Conservation (phyloP, 2,113 vertebrate species). For the Brachyhypopomus gauderio region DNA sequence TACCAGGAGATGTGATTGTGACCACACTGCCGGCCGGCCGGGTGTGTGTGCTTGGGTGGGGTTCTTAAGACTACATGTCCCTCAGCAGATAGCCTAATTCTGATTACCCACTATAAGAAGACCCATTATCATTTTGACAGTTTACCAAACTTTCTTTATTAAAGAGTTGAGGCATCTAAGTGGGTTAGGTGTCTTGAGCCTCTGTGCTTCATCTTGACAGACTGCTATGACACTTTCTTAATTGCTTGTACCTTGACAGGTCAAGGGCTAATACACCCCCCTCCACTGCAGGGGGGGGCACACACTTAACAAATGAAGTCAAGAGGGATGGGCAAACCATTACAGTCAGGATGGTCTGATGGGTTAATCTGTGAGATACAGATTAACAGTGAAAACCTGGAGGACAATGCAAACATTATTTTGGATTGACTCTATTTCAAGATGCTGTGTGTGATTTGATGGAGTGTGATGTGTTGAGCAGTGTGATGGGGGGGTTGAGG, state of each 20-base stretch:
- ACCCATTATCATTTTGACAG: conserved; percentile 72
- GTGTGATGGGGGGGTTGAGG: conserved; percentile 61
- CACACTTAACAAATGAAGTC: conserved; percentile 59
- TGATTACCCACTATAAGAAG: conserved; percentile 63
- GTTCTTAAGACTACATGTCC: conserved; percentile 29
- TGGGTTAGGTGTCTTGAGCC: conserved; percentile 75
- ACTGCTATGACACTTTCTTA: conserved; percentile 62
- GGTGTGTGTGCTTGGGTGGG: neutral
- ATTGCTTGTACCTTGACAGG: conserved; percentile 73
- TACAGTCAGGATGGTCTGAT: conserved; percentile 52
- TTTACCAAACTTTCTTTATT: conserved; percentile 74
- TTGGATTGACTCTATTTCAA: conserved; percentile 52
- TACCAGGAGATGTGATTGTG: neutral
- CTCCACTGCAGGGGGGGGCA: conserved; percentile 50
- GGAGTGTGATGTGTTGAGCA: conserved; percentile 67
- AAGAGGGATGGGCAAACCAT: conserved; percentile 14
- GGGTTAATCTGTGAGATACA: conserved; percentile 70
- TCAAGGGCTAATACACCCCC: conserved; percentile 57
- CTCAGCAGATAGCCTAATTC: conserved; percentile 66
- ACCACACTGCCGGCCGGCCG: neutral
- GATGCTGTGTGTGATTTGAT: conserved; percentile 73
- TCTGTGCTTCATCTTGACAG: conserved; percentile 59
- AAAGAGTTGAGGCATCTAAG: conserved; percentile 65
- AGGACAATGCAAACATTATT: conserved; percentile 72
- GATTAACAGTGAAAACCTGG: conserved; percentile 73